These are phyloP conservation scores for Keiferia lycopersicella DNA, from an alignment of 2,888 invertebrate species.

Conservation along the genomic window DNA sequence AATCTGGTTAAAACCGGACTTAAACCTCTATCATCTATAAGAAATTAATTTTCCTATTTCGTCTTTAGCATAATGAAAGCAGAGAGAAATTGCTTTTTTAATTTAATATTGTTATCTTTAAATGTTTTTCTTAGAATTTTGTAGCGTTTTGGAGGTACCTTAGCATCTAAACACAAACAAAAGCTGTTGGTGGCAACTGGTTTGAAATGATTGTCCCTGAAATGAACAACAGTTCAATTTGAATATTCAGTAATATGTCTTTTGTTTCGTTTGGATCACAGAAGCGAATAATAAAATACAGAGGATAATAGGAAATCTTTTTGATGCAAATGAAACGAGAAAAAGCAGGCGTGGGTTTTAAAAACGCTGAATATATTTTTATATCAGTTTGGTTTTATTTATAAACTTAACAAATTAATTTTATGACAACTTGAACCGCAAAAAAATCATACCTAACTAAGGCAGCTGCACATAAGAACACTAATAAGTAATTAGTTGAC, in stretches of 20 bases:
- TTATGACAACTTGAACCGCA: too few relatives aligned
- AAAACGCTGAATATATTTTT: too few relatives aligned
- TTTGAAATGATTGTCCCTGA: background rate
- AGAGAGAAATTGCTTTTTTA: conserved; percentile 2
- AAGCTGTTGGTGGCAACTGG: background rate
- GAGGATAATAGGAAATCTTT: conserved; percentile 41
- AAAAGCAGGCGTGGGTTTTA: conserved; percentile 32
- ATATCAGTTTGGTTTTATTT: too few relatives aligned
- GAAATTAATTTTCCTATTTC: conserved; percentile 3
- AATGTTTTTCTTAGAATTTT: background rate
- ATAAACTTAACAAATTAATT: too few relatives aligned
- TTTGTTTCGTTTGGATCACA: conserved; percentile 18
- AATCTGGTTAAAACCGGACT: background rate
- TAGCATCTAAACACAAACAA: background rate
- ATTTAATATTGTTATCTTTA: background rate
- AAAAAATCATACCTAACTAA: too few relatives aligned
- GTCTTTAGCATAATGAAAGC: background rate
- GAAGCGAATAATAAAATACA: conserved; percentile 39
- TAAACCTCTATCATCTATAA: conserved; percentile 2
- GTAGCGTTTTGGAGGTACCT: background rate
- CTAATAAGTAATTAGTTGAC: too few relatives aligned
- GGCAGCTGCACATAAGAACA: too few relatives aligned
- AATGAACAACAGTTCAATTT: conserved; percentile 22
- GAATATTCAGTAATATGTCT: conserved; percentile 22
- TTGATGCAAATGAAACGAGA: conserved; percentile 40